Evolutionary conservation across 1,140 invertebrate species (phyloP).

Genomic region (Drosophila novamexicana): DNA sequence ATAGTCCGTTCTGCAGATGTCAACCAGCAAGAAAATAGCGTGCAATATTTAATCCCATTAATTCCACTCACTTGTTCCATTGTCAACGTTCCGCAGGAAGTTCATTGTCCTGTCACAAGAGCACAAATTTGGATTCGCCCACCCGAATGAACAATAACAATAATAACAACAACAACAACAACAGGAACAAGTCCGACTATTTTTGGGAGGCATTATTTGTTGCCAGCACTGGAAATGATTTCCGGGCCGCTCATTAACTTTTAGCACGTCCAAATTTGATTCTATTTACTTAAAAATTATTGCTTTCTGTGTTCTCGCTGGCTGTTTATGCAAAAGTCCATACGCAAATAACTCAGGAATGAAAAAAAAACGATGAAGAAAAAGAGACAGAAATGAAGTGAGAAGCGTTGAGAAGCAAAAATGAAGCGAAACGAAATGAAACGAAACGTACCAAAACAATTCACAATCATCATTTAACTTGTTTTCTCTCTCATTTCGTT

Average conservation of each 20-base stretch:
- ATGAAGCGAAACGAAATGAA: neutral
- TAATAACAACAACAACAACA: neutral
- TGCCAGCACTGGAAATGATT: conserved; percentile 57
- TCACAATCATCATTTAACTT: conserved; percentile 34
- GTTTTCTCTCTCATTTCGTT: conserved; percentile 15
- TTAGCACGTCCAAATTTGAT: conserved; percentile 65
- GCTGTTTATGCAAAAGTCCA: conserved; percentile 36
- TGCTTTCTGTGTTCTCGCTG: conserved; percentile 6
- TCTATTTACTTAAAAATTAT: conserved; percentile 63
- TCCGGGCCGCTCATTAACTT: conserved; percentile 72
- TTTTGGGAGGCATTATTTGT: conserved; percentile 8
- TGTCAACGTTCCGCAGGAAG: conserved; percentile 13
- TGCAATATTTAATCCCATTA: conserved; percentile 4
- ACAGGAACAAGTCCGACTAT: neutral
- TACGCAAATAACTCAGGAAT: conserved; percentile 8
- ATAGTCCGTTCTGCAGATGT: neutral
- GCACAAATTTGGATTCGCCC: neutral
- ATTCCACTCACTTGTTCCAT: conserved; percentile 4
- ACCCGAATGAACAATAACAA: conserved; percentile 1
- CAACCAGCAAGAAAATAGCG: neutral
- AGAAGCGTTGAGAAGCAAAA: neutral
- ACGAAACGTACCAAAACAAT: conserved; percentile 7
- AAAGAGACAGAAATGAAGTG: conserved; percentile 8
- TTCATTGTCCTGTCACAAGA: conserved; percentile 12
- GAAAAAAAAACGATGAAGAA: neutral